Evolutionary conservation across 2,888 invertebrate genomes (phyloP), one percentile per base, ranked within the genome.

Genomic region (Meteorus cinctellus): DNA sequence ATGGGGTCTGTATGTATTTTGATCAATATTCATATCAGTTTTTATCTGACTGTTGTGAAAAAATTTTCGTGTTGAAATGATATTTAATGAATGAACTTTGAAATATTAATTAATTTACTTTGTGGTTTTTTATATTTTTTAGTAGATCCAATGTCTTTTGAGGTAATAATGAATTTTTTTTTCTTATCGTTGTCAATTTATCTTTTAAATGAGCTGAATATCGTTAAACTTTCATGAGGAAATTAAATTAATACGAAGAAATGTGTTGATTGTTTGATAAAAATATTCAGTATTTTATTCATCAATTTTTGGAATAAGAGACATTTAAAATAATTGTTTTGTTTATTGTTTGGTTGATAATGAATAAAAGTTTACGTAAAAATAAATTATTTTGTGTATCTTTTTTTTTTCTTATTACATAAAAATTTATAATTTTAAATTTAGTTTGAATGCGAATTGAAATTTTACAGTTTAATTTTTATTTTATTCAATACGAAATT

Each of bases 131-230:
- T 24, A 1, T 24, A 1, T 24, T 24, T 6, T 19, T 1, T 19
- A 0, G 19, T 19, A 55, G 4, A 24, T n/a, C 8, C 55, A 55
- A 19, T 55, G 6, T 55, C 10, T 19, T 19, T 8, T 55, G 19
- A 55, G 24, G 55, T 8, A 55, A 6, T 55, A 24, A 55, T 55
- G n/a, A 55, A 55, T n/a, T 62, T 48, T 45, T 72, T 27, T 45
- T 41, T 24, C 1, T 24, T 31, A 41, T 29, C 41, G 29, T 63
- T 5, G n/a, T 45, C 19, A 45, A 24, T 60, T 70, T 41, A 70
- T 70, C 36, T 70, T 45, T 45, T 29, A 48, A 24, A 45, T 63
- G 63, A 63, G 45, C 63, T 72, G 31, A 48, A 19, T 24, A n/a
- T 10, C 24, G 19, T n/a, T 8, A 8, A 55, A 55, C 4, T 41